Conservation (phyloP, 2,797 vertebrate genomes). For the Rhinoraja longicauda region DNA sequence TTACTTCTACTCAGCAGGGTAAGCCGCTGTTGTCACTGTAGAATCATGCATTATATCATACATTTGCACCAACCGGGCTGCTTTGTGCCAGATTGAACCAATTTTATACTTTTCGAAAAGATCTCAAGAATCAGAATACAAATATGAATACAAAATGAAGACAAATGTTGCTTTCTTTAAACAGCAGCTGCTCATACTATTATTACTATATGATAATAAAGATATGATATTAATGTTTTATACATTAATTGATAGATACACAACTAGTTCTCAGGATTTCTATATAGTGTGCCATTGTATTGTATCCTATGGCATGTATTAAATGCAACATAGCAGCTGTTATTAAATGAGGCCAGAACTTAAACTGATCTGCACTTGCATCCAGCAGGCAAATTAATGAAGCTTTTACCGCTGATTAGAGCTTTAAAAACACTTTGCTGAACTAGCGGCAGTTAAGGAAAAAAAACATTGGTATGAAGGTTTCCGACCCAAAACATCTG, state of each 20-base stretch:
- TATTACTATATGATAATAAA: not conserved
- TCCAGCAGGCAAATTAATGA: not conserved
- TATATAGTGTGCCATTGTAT: not conserved
- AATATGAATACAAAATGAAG: constrained; percentile 4
- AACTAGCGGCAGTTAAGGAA: too few species aligned
- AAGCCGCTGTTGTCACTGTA: not conserved
- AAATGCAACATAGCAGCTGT: not conserved
- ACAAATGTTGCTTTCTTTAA: constrained; percentile 21
- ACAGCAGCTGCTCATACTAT: not conserved
- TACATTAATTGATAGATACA: not conserved
- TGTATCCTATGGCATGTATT: not conserved
- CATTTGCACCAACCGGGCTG: not conserved
- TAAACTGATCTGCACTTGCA: not conserved
- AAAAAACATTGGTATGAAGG: too few species aligned
- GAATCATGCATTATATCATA: not conserved
- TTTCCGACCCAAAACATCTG: too few species aligned
- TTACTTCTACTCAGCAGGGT: not conserved
- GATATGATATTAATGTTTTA: too few species aligned
- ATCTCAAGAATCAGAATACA: not conserved
- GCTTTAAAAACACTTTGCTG: too few species aligned
- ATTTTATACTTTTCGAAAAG: constrained; percentile 7
- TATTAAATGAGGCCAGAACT: not conserved
- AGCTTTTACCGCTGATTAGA: not conserved
- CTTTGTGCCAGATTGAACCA: not conserved
- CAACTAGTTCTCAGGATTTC: not conserved